phyloP scores from a whole-genome alignment of 2,797 vertebrate species.

The Notoglanidium macrostoma region DNA sequence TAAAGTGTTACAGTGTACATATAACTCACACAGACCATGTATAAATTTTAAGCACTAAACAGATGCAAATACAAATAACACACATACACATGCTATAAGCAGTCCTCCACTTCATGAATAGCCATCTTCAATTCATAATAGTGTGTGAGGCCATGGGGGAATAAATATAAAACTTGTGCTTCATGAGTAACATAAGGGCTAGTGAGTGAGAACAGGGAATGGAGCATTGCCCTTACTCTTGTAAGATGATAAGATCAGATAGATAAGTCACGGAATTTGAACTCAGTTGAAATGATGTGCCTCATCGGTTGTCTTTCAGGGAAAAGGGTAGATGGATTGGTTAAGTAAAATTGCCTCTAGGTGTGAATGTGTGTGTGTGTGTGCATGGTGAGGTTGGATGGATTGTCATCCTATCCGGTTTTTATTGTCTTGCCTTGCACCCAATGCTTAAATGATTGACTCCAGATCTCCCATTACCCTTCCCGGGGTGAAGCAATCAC shows the following conservation, averaged over 20 bases:
- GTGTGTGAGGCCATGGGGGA: not conserved
- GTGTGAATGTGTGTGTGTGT: not conserved
- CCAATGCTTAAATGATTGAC: not conserved
- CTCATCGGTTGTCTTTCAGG: not conserved
- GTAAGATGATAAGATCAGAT: not conserved
- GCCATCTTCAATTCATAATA: not conserved
- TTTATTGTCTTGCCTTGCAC: not conserved
- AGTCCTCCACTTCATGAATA: not conserved
- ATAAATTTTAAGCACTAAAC: no score
- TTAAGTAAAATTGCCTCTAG: not conserved
- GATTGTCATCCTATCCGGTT: not conserved
- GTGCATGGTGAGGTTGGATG: not conserved
- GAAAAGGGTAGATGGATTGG: not conserved
- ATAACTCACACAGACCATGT: no score
- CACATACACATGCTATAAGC: not conserved
- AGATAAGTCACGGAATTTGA: not conserved
- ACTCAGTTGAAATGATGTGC: not conserved
- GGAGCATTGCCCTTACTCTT: not conserved
- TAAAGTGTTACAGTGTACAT: no score
- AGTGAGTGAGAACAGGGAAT: not conserved
- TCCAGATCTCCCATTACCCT: not conserved
- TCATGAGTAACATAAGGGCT: not conserved
- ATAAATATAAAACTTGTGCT: not conserved
- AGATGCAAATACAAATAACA: no score
- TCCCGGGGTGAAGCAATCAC: not conserved